These are phyloP conservation scores for Nomada fabriciana DNA, from an alignment of 2,888 invertebrate species.

Conservation along the genomic window DNA sequence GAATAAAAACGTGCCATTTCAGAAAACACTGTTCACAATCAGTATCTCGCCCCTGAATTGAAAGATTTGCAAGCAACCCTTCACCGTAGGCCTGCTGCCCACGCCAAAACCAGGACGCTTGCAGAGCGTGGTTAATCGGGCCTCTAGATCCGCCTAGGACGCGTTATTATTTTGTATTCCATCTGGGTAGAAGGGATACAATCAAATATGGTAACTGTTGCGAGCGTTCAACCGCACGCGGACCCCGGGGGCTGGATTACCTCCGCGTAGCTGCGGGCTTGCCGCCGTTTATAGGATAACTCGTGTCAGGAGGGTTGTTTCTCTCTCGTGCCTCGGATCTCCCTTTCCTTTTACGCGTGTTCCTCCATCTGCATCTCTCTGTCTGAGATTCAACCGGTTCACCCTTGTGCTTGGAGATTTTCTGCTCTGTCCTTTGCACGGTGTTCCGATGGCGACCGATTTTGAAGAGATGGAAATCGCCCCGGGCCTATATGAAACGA, in stretches of 20 bases:
- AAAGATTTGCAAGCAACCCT: slow-evolving; percentile 1
- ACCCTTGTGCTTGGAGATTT: slow-evolving; percentile 22
- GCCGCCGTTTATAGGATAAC: slow-evolving; percentile 82
- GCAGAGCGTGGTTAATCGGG: slow-evolving; percentile 36
- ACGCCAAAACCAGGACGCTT: background rate
- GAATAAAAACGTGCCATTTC: background rate
- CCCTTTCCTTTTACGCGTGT: slow-evolving; percentile 22
- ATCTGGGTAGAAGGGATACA: slow-evolving; percentile 74
- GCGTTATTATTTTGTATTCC: slow-evolving; percentile 74
- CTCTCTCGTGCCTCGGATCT: slow-evolving; percentile 48
- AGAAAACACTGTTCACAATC: background rate
- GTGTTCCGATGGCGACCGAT: slow-evolving; percentile 48
- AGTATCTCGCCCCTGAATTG: background rate
- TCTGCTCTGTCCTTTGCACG: slow-evolving; percentile 20
- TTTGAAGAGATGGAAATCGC: slow-evolving; percentile 63
- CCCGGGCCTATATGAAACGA: slow-evolving; percentile 67
- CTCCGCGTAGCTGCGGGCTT: slow-evolving; percentile 74
- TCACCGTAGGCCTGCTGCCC: background rate
- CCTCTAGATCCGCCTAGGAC: slow-evolving; percentile 20
- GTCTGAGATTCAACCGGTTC: slow-evolving; percentile 9
- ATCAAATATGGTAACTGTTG: slow-evolving; percentile 84
- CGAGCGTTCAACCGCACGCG: slow-evolving; percentile 82
- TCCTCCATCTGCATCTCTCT: slow-evolving; percentile 28
- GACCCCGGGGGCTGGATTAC: slow-evolving; percentile 83
- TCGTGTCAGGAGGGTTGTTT: slow-evolving; percentile 75